Conservation (phyloP, 2,888 invertebrate species). For the Spodoptera exigua region DNA sequence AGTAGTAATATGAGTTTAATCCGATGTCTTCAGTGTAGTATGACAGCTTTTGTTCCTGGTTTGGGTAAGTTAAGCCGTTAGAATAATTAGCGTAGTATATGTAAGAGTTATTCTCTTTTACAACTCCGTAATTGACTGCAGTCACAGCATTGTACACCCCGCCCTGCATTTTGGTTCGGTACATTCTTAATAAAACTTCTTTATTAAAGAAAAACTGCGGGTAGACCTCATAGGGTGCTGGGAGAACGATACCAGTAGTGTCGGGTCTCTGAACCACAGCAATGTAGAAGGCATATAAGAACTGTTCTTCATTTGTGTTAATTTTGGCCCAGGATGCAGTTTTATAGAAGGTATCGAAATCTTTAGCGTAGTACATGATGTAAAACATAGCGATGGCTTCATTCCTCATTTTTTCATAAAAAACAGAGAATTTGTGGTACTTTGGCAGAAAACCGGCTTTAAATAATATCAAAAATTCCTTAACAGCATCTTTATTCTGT, state of each 20-base stretch:
- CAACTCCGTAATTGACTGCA: slow-evolving; percentile 77
- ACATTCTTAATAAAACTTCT: slow-evolving; percentile 85
- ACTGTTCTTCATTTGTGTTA: slow-evolving; percentile 90
- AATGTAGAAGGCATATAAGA: slow-evolving; percentile 90
- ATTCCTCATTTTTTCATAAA: slow-evolving; percentile 77
- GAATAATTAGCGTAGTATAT: slow-evolving; percentile 90
- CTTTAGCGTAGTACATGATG: slow-evolving; percentile 89
- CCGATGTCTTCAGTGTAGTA: slow-evolving; percentile 93
- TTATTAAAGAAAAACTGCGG: slow-evolving; percentile 91
- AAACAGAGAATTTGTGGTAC: slow-evolving; percentile 86
- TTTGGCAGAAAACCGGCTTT: slow-evolving; percentile 84
- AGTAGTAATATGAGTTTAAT: slow-evolving; percentile 91
- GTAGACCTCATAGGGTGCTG: slow-evolving; percentile 91
- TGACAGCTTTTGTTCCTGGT: slow-evolving; percentile 89
- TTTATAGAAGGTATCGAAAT: slow-evolving; percentile 90
- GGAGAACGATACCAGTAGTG: slow-evolving; percentile 88
- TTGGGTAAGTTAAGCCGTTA: slow-evolving; percentile 83
- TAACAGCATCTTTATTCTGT: slow-evolving; percentile 81
- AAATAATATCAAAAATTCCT: slow-evolving; percentile 79
- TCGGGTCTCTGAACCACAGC: slow-evolving; percentile 90
- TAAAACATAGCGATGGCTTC: slow-evolving; percentile 88
- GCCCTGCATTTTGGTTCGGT: slow-evolving; percentile 80
- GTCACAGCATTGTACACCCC: slow-evolving; percentile 69
- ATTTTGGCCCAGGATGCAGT: slow-evolving; percentile 89
- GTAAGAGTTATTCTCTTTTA: slow-evolving; percentile 78